Base-by-base conservation (phyloP, 2,113 vertebrate genomes). In the Motacilla alba region DNA sequence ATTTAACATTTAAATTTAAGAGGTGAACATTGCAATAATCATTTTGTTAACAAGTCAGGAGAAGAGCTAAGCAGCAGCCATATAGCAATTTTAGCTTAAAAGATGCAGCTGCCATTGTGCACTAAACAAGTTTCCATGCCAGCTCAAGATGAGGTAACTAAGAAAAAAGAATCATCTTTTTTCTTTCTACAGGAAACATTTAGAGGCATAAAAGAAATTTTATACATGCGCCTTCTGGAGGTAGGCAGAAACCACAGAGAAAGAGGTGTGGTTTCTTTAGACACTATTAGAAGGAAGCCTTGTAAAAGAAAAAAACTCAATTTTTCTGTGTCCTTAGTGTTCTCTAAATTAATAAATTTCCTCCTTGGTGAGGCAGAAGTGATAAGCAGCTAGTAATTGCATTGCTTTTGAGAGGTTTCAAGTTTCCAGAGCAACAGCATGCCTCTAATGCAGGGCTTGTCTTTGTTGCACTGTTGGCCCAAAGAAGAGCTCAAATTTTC, bases 381-480 rank as follows among this genome's bases (percentile, higher is more conserved):
- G 89, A 94, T 94, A 95, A 97, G 80, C 49, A 93, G 56, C 72
- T 89, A 83, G 79, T 91, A 96, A 91, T 64, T 93, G 64, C 89
- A 93, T 93, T 88, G 72, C 82, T 95, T 93, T 53, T 44, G 44
- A 49, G 67, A 95, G 76, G 60, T 86, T 92, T 87, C 76, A 81
- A 87, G 96, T 94, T 96, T 96, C 95, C 87, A 50, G 80, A 96
- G 93, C 83, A 90, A 92, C 93, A 79, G 73, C 93, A 91, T 0
- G 81, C 52, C 60, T 72, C 47, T 67, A 83, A 89, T 3, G 74
- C 69, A 89, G 90, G 87, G 77, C 66, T 95, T 62, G 93, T 83
- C 89, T 95, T 89, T 95, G 89, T 87, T 91, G 83, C 52, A 35
- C 80, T 87, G 39, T 16, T 93, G 74, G 93, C 94, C 83, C 83